Conservation (phyloP, 2,113 vertebrate genomes). For the Ceyx margarethae region DNA sequence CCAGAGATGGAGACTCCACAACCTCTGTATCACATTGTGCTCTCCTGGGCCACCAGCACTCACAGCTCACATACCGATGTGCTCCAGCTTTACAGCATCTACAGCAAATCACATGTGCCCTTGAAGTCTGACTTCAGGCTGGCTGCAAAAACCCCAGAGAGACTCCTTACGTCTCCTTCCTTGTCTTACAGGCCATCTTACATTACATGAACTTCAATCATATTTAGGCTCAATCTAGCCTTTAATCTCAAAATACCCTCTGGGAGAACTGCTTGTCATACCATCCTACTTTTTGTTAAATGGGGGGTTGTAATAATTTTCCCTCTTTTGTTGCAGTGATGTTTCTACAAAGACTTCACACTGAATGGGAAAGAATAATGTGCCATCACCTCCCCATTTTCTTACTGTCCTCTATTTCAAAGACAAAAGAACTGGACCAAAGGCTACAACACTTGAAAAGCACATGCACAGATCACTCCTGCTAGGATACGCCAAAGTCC, state of each 20-base stretch:
- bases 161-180: background rate
- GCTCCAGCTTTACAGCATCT: background rate
- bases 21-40: accelerated
- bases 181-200: background rate
- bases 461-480: background rate
- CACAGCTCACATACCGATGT: background rate
- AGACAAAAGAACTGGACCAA: background rate
- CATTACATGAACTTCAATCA: background rate
- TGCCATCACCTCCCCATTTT: background rate
- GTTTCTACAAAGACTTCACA: background rate
- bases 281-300: background rate
- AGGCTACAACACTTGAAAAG: background rate
- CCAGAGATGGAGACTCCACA: background rate
- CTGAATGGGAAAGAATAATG: background rate
- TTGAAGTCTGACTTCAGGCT: background rate
- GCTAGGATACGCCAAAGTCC: background rate
- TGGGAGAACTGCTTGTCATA: background rate
- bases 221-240: background rate
- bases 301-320: background rate
- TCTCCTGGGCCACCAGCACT: background rate
- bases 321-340: background rate
- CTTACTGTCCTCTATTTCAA: background rate
- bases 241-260: background rate
- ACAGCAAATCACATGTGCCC: background rate
- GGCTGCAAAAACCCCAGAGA: background rate